These are phyloP conservation scores for Bothrops alternatus DNA, from an alignment of 2,797 vertebrate species.

Conservation along the genomic window DNA sequence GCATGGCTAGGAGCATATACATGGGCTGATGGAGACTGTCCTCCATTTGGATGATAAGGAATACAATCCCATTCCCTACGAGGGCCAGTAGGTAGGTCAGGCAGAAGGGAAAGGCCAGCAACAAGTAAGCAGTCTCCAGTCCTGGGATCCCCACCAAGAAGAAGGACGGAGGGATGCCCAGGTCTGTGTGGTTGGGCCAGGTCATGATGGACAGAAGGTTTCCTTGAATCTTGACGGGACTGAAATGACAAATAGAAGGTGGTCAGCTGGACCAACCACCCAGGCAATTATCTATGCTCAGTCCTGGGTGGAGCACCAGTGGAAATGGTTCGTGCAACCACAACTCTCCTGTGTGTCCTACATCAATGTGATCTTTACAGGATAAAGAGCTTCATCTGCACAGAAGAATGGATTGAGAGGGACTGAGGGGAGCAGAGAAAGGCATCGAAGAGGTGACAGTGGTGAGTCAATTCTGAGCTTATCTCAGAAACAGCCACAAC, in stretches of 20 bases:
- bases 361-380: not conserved
- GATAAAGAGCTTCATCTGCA: not conserved
- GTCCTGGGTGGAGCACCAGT: not conserved
- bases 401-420: no score
- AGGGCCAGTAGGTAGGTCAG: conserved; percentile 41
- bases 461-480: no score
- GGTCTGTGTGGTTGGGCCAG: not conserved
- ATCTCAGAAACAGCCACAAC: not conserved
- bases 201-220: not conserved
- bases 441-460: no score
- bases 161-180: conserved; percentile 22
- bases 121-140: conserved; percentile 25
- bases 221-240: not conserved
- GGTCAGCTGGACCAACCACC: not conserved
- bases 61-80: conserved; percentile 38
- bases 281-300: not conserved
- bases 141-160: conserved; percentile 46
- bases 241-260: not conserved
- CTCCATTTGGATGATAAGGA: conserved; percentile 40
- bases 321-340: not conserved
- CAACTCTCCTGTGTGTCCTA: no score
- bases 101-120: conserved; percentile 46
- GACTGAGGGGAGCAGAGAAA: not conserved
- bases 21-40: conserved; percentile 30
- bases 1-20: conserved; percentile 49